Conservation (phyloP, 2,888 invertebrate genomes). For the Stenchaetothrips biformis region DNA sequence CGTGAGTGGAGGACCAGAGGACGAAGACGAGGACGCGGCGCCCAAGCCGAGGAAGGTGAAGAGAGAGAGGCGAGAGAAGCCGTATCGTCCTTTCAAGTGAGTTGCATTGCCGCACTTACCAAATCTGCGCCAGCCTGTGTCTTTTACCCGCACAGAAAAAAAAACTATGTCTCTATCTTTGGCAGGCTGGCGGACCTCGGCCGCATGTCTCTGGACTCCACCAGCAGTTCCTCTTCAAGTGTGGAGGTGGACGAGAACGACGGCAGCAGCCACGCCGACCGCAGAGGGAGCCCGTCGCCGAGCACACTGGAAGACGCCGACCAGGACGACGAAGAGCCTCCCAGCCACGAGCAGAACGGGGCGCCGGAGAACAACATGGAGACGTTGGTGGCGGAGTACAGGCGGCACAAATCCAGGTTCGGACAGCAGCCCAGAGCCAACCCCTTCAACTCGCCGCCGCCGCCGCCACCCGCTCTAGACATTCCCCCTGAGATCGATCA, state of each 20-base stretch:
- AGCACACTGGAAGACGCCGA: background rate
- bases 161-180: background rate
- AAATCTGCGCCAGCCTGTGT: background rate
- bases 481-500: conserved; percentile 77
- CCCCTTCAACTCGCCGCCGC: conserved; percentile 44
- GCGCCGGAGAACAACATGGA: conserved; percentile 33
- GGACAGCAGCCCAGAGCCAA: conserved; percentile 45
- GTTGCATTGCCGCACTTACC: background rate
- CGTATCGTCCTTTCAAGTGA: conserved; percentile 9
- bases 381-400: conserved; percentile 51
- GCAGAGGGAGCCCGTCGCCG: too few relatives aligned
- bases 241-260: conserved; percentile 1
- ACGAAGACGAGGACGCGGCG: conserved; percentile 18
- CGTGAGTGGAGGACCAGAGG: conserved; percentile 26
- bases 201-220: background rate
- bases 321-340: background rate
- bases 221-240: background rate
- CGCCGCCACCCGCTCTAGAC: conserved; percentile 58
- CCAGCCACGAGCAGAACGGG: background rate
- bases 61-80: conserved; percentile 33
- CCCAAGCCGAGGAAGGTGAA: conserved; percentile 34
- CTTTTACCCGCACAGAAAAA: background rate
- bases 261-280: background rate
- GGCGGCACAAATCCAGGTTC: conserved; percentile 50
- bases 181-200: background rate